phyloP scores from a whole-genome alignment of 2,797 vertebrate species.

The Propithecus deckenii region DNA sequence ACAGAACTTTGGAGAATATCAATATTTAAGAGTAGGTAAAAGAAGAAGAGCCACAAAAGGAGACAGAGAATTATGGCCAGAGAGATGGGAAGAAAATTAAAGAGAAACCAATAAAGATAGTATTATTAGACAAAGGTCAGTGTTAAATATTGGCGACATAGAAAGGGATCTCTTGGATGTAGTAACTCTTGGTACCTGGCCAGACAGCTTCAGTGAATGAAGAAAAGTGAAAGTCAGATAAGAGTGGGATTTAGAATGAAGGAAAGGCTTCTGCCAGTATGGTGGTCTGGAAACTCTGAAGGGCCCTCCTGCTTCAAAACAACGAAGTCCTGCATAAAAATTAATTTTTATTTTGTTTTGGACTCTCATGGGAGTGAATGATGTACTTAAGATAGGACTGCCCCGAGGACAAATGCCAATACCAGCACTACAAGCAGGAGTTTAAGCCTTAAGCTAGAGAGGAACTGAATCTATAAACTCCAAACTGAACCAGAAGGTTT shows the following conservation, averaged over 20 bases:
- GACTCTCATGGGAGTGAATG: not conserved
- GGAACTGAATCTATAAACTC: constrained; percentile 4
- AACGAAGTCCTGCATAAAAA: not conserved
- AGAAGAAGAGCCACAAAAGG: not conserved
- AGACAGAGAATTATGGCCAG: not conserved
- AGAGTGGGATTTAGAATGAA: not conserved
- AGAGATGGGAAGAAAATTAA: not conserved
- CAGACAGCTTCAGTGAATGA: not conserved
- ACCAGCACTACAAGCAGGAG: not conserved
- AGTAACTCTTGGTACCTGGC: not conserved
- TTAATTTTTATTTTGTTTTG: constrained; percentile 16
- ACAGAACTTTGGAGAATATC: not conserved
- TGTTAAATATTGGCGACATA: not conserved
- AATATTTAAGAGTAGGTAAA: constrained; percentile 23
- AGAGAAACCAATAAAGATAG: not conserved
- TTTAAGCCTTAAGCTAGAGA: not conserved
- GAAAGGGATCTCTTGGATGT: not conserved
- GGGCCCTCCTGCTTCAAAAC: not conserved
- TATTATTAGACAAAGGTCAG: not conserved
- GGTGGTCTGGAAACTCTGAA: not conserved
- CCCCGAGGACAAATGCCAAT: not conserved
- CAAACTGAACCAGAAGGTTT: constrained; percentile 33
- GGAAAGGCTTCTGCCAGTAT: not conserved
- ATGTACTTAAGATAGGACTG: not conserved
- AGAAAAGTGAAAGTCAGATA: not conserved